phyloP scores from a whole-genome alignment of 1,140 invertebrate genomes.

The Drosophila gunungcola region DNA sequence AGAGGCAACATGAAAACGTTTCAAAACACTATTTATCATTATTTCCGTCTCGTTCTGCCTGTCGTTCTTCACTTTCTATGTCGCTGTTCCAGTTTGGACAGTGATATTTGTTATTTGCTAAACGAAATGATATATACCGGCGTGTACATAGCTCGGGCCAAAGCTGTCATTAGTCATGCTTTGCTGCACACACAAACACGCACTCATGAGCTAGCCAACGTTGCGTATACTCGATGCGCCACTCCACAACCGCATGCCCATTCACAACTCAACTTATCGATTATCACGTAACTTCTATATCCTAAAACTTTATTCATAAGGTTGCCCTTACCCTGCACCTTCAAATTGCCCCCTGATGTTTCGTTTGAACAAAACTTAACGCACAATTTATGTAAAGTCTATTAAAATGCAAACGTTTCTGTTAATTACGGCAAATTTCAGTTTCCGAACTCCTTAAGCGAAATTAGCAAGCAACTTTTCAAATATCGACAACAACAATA shows the following conservation, averaged over 20 bases:
- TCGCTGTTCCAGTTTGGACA: conserved; percentile 6
- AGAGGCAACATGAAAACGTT: conserved; percentile 60
- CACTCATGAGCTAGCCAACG: conserved; percentile 37
- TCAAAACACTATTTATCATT: conserved; percentile 77
- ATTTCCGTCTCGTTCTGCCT: conserved; percentile 43
- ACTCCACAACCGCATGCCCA: conserved; percentile 8
- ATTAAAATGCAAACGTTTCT: conserved; percentile 71
- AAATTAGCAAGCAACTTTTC: conserved; percentile 75
- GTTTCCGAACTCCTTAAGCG: conserved; percentile 63
- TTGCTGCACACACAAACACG: conserved; percentile 54
- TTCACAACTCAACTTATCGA: conserved; percentile 54
- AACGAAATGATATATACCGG: conserved; percentile 72
- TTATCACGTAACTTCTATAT: conserved; percentile 37
- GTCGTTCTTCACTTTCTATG: background rate
- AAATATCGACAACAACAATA: conserved; percentile 72
- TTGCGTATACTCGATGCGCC: conserved; percentile 63
- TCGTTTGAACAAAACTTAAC: conserved; percentile 39
- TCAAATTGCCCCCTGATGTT: background rate
- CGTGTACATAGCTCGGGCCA: conserved; percentile 57
- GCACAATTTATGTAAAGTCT: conserved; percentile 60
- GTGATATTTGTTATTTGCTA: conserved; percentile 77
- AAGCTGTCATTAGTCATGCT: conserved; percentile 78
- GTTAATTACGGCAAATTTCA: conserved; percentile 75
- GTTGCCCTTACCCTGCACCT: conserved; percentile 14
- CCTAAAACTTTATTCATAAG: conserved; percentile 65